A percentile compares a stretch with the other conserved stretches of the same genome.
phyloP scores from a whole-genome alignment of 1,140 invertebrate genomes.

The Drosophila pseudoananassae region DNA sequence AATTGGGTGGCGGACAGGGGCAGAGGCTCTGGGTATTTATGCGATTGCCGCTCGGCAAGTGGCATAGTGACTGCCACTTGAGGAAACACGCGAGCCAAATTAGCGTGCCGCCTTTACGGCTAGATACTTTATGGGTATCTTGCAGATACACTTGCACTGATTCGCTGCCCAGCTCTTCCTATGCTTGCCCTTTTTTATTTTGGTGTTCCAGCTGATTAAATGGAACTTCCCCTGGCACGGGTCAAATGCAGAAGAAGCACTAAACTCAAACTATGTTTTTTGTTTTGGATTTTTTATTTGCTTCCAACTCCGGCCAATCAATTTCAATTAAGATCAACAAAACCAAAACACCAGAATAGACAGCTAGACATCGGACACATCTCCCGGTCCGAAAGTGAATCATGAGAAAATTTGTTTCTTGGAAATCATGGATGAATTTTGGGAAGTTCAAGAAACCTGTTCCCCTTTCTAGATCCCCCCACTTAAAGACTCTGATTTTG shows the following conservation, averaged over 20 bases:
- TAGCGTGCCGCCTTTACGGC: slow-evolving; percentile 74
- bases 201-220: slow-evolving; percentile 58
- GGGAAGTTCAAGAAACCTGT: slow-evolving; percentile 53
- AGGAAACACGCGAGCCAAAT: slow-evolving; percentile 81
- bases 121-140: slow-evolving; percentile 65
- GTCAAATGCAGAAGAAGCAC: slow-evolving; percentile 35
- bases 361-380: slow-evolving; percentile 1
- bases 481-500: slow-evolving; percentile 57
- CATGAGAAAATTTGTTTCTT: slow-evolving; percentile 76
- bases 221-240: slow-evolving; percentile 71
- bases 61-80: slow-evolving; percentile 79
- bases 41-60: slow-evolving; percentile 77
- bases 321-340: slow-evolving; percentile 63
- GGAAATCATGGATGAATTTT: slow-evolving; percentile 71
- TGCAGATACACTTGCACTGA: slow-evolving; percentile 66
- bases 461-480: slow-evolving; percentile 52
- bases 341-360: slow-evolving; percentile 8
- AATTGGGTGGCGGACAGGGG: slow-evolving; percentile 8
- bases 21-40: slow-evolving; percentile 55
- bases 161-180: slow-evolving; percentile 24
- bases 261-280: slow-evolving; percentile 23
- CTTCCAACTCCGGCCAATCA: slow-evolving; percentile 53
- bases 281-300: neutral
- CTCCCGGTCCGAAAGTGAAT: slow-evolving; percentile 43
- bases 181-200: slow-evolving; percentile 15